These are phyloP conservation scores for Eustalomyia histrio DNA, from an alignment of 2,888 invertebrate species.

Conservation along the genomic window DNA sequence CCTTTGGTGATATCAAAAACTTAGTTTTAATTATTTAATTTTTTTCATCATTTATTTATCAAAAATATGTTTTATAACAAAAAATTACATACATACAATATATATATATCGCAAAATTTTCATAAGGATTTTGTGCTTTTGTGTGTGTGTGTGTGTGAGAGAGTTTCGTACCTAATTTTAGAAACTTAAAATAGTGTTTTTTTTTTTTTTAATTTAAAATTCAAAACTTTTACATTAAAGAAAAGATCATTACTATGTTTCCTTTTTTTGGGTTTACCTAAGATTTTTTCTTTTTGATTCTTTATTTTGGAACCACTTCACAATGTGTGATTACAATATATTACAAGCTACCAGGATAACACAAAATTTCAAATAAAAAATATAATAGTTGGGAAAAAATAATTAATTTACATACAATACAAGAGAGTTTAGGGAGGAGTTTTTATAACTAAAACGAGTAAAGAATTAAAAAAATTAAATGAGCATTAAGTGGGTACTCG, in stretches of 20 bases:
- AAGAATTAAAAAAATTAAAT: constrained; percentile 25
- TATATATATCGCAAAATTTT: constrained; percentile 49
- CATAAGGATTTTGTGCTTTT: constrained; percentile 38
- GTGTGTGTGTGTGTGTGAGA: constrained; percentile 22
- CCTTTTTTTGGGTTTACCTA: constrained; percentile 25
- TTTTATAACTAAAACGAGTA: constrained; percentile 23
- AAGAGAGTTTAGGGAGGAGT: background rate
- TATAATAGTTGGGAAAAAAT: constrained; percentile 26
- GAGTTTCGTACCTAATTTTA: constrained; percentile 57
- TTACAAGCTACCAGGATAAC: constrained; percentile 33
- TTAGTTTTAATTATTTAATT: background rate
- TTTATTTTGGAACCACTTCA: constrained; percentile 24
- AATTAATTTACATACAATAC: constrained; percentile 54
- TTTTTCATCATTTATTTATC: constrained; percentile 58
- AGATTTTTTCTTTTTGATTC: constrained; percentile 21
- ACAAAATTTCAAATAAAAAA: constrained; percentile 13
- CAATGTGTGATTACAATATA: constrained; percentile 28
- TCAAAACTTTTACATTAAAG: constrained; percentile 25
- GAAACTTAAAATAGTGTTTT: constrained; percentile 61
- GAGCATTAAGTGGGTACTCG: constrained; percentile 54
- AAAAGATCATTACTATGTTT: constrained; percentile 23
- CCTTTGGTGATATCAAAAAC: too few relatives aligned
- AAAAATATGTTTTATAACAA: constrained; percentile 54
- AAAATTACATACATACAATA: constrained; percentile 39
- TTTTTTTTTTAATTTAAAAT: constrained; percentile 15